phyloP scores from a whole-genome alignment of 2,797 vertebrate genomes.

The Gymnothorax javanicus region DNA sequence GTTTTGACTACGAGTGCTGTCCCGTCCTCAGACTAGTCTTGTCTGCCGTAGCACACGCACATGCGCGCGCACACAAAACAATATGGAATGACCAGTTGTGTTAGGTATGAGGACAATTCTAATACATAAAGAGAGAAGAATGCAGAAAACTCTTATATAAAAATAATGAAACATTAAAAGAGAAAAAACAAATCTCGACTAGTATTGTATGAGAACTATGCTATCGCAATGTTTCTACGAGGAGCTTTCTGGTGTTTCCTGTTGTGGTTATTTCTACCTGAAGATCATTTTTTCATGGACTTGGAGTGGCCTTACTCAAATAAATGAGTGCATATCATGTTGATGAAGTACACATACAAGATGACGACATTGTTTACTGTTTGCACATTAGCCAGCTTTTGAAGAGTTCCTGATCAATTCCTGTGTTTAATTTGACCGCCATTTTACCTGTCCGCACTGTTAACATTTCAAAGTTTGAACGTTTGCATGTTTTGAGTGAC shows the following conservation, averaged over 20 bases:
- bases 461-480: neutral
- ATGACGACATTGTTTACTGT: neutral
- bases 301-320: neutral
- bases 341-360: neutral
- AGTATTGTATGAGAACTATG: neutral
- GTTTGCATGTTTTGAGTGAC: constrained; percentile 9
- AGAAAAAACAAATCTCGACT: neutral
- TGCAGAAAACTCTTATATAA: neutral
- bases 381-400: neutral
- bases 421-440: neutral
- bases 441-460: neutral
- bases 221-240: neutral
- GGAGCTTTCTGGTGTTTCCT: neutral
- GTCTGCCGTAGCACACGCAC: neutral
- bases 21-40: neutral
- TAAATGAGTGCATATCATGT: neutral
- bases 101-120: no score
- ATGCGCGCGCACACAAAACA: neutral
- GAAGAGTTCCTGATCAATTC: neutral
- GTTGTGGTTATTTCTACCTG: neutral
- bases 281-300: neutral
- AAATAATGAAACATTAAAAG: neutral
- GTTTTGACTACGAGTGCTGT: constrained; percentile 5
- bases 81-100: no score
- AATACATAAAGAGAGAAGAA: no score